Evolutionary conservation across 2,797 vertebrate genomes (phyloP).

Genomic region (Gymnothorax javanicus): DNA sequence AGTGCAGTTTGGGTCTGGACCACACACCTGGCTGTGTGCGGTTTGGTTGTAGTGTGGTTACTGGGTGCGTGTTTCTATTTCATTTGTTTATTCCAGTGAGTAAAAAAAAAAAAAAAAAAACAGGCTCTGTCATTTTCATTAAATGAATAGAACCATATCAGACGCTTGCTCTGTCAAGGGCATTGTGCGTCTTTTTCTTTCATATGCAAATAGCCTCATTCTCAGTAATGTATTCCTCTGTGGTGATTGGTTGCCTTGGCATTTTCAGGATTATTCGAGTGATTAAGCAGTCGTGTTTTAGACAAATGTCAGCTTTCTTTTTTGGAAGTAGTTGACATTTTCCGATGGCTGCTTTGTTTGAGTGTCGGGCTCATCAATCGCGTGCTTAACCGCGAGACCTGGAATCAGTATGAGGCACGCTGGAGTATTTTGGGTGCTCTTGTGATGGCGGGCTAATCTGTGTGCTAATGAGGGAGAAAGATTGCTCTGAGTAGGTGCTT

Average conservation of each 20-base stretch:
- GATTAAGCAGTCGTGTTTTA: neutral
- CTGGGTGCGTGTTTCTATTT: neutral
- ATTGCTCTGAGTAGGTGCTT: neutral
- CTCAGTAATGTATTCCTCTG: neutral
- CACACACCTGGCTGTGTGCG: too few relatives aligned
- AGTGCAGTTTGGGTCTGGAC: too few relatives aligned
- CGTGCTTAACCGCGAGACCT: neutral
- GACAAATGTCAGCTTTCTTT: neutral
- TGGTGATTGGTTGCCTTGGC: neutral
- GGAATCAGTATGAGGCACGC: too few relatives aligned
- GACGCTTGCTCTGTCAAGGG: neutral
- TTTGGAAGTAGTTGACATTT: neutral
- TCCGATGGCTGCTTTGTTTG: neutral
- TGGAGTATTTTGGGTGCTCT: neutral
- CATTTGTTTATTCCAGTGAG: neutral
- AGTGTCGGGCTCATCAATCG: neutral
- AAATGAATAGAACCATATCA: neutral
- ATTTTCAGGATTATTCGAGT: neutral
- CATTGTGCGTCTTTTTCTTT: neutral
- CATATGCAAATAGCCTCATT: slow-evolving; percentile 12
- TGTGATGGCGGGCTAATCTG: neutral
- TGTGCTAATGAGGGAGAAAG: neutral
- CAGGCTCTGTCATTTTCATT: too few relatives aligned
- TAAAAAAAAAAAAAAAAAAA: too few relatives aligned
- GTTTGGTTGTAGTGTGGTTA: too few relatives aligned